Evolutionary conservation across 2,113 vertebrate genomes (phyloP), one percentile per base, ranked within the genome.

Genomic region (Tyto alba): DNA sequence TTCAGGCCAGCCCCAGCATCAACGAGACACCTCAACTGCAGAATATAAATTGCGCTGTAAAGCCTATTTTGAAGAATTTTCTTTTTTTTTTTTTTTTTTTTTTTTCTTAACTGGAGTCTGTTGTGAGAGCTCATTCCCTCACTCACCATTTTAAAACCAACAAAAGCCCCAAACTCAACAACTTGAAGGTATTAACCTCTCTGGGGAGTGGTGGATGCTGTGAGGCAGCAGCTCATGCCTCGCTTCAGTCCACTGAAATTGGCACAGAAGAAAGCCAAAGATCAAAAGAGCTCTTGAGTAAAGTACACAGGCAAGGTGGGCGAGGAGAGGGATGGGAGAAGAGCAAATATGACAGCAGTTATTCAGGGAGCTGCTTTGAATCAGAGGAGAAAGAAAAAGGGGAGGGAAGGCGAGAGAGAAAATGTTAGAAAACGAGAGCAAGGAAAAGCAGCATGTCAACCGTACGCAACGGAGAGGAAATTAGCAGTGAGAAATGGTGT

Each of bases 241-340:
- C 5, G 0, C 81, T 91, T 94, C 93, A 88, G 91, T 83, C 96
- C 91, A 55, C 92, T 34, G 88, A 53, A 89, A 93, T 15, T 8
- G 1, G 93, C 66, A 32, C 32, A 9, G 86, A 82, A 89, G 95
- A 76, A 95, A 94, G 93, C 50, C 77, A 90, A 73, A 93, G 68
- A 97, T 90, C 95, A 89, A 94, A 78, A 92, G 63, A 97, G 80
- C 77, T 96, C 84, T 71, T 53, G 86, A 93, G 78, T 26, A 88
- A 88, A 95, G 74, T 34, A 94, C 71, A 72, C 66, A 85, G 69
- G 77, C 52, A 89, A 87, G 78, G 83, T 64, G 27, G 82, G 82
- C 3, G 5, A 90, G 76, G 63, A 90, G 86, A 88, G 60, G 60
- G 40, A 50, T 55, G 68, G 92, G 68, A 90, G 79, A 90, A 91